Base-by-base conservation (phyloP, 2,888 invertebrate species). In the Tetramorium bicarinatum region DNA sequence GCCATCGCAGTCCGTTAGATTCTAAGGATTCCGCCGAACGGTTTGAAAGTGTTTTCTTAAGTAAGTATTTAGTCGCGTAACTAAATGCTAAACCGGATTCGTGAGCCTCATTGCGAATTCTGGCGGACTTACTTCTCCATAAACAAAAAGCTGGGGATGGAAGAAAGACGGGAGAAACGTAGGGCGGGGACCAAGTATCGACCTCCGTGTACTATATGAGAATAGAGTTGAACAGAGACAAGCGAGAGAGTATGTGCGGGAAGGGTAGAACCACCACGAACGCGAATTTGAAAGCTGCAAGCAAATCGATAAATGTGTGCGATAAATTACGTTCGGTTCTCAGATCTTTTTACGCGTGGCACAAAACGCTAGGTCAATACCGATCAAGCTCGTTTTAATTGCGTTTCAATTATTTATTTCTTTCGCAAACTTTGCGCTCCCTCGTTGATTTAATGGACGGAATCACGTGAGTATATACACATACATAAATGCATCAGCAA, bases 11-110 rank as follows among this genome's bases (percentile, higher is more conserved):
- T 67, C 77, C 82, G 67, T n/a, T 66, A 9, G 66, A 52, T 41
- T 64, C 52, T 56, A 29, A 29, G 38, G 25, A 59, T 18, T 29
- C 64, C 61, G 6, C 44, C 67, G 66, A 79, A 66, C 71, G 44
- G 67, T 44, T 47, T 44, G 56, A 52, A 62, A 72, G 84, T 85
- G 86, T 90, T 90, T 87, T 85, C 87, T 85, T 86, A 88, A 88
- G 87, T 72, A 82, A 88, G 81, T 87, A 90, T 88, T 87, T 88
- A 90, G 85, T 83, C 82, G 86, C 83, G 61, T 83, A 89, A 85
- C 79, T 85, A 89, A 89, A 89, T 87, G 83, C 87, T 81, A 87
- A 87, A 83, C 82, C 82, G 87, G 75, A 72, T 67, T 87, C 54
- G 82, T 62, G 83, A 79, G 62, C 34, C 79, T 86, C 87, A 89